A percentile compares a stretch with the other conserved stretches of the same genome.
Conservation (phyloP, 1,140 invertebrate species). For the Leptopilina boulardi region DNA sequence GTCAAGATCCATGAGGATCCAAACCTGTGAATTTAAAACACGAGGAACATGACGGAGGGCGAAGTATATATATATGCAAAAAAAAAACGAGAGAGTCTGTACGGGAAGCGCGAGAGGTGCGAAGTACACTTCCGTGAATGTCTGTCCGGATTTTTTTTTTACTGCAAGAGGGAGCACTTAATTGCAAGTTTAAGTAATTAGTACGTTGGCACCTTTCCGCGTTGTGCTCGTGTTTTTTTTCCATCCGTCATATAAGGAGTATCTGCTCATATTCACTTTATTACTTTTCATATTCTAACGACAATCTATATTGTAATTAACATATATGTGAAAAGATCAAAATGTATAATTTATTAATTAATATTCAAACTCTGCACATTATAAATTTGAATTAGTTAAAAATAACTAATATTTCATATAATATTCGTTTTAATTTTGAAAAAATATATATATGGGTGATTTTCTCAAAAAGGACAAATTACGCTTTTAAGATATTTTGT, state of each 20-base stretch:
- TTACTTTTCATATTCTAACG: constrained; percentile 16
- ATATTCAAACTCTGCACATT: not conserved
- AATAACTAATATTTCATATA: too few relatives aligned
- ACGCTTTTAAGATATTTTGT: too few relatives aligned
- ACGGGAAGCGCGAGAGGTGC: constrained; percentile 65
- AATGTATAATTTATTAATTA: constrained; percentile 12
- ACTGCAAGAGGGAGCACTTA: constrained; percentile 57
- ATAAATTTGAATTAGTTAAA: too few relatives aligned
- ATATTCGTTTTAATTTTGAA: too few relatives aligned
- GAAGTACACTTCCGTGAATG: constrained; percentile 65
- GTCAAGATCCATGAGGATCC: constrained; percentile 55
- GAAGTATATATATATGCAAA: constrained; percentile 42
- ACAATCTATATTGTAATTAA: constrained; percentile 12
- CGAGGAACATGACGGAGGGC: constrained; percentile 49
- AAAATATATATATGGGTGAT: too few relatives aligned
- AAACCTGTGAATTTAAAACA: constrained; percentile 47
- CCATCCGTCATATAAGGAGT: constrained; percentile 41
- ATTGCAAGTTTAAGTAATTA: constrained; percentile 67
- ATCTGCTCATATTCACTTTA: constrained; percentile 40
- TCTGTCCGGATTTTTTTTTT: constrained; percentile 60
- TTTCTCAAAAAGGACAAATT: too few relatives aligned
- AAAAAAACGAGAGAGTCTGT: constrained; percentile 38
- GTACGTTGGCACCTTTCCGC: constrained; percentile 57
- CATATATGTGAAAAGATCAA: not conserved
- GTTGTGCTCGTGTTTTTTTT: constrained; percentile 51